Conservation (phyloP, 1,140 invertebrate genomes). For the Archegozetes longisetosus region DNA sequence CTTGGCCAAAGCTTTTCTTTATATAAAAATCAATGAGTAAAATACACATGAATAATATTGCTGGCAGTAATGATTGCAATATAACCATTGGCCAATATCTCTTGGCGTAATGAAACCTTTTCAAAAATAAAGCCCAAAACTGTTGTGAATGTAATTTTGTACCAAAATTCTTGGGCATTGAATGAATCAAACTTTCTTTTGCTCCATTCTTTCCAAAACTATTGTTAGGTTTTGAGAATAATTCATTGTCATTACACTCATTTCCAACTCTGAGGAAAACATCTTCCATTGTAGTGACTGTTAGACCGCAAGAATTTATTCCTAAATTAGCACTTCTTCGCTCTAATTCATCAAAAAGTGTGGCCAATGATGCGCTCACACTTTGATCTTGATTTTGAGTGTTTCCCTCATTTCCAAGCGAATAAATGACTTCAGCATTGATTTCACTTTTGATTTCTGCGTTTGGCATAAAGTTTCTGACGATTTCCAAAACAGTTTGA, state of each 20-base stretch:
- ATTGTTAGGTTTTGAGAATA: no score
- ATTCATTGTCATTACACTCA: neutral
- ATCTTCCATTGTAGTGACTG: conserved; percentile 66
- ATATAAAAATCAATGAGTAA: neutral
- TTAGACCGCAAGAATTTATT: conserved; percentile 55
- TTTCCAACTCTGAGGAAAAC: conserved; percentile 51
- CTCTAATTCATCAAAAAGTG: conserved; percentile 48
- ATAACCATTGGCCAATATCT: conserved; percentile 18
- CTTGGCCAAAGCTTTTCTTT: neutral
- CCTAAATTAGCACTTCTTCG: conserved; percentile 38
- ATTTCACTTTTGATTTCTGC: conserved; percentile 14
- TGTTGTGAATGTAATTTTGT: conserved; percentile 1
- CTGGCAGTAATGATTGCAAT: conserved; percentile 18
- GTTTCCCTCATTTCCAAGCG: conserved; percentile 25
- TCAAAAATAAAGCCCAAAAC: conserved; percentile 18
- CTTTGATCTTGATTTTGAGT: conserved; percentile 17
- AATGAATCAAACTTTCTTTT: neutral
- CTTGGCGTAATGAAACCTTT: conserved; percentile 22
- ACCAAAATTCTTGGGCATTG: neutral
- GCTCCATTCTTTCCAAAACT: neutral
- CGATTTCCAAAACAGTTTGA: neutral
- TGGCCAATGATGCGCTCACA: conserved; percentile 40
- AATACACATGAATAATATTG: conserved; percentile 11
- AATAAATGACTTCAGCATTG: conserved; percentile 37
- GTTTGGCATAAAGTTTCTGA: conserved; percentile 11